These are phyloP conservation scores for Acridotheres tristis DNA, from an alignment of 2,797 vertebrate species.

Conservation along the genomic window DNA sequence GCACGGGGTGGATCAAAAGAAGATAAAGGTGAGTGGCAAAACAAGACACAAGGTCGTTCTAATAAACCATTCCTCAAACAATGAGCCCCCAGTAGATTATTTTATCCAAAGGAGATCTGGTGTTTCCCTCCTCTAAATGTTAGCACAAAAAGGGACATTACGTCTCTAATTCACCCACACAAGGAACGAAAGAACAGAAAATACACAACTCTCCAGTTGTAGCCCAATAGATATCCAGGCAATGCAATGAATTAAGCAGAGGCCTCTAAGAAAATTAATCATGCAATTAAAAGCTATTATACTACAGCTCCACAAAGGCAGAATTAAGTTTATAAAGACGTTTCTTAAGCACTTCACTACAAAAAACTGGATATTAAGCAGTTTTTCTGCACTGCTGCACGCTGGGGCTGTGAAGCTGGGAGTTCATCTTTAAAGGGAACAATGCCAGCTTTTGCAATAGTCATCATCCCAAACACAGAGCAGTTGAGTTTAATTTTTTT, in stretches of 20 bases:
- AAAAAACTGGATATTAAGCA: slow-evolving; percentile 26
- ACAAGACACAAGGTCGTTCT: not conserved
- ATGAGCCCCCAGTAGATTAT: accelerated
- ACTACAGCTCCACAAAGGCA: not conserved
- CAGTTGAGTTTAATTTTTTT: slow-evolving; percentile 37
- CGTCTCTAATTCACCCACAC: not conserved
- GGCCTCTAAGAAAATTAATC: slow-evolving; percentile 19
- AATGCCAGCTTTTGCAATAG: slow-evolving; percentile 34
- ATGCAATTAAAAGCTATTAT: slow-evolving; percentile 46
- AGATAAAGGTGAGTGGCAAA: not conserved
- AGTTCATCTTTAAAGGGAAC: slow-evolving; percentile 45
- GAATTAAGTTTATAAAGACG: slow-evolving; percentile 5
- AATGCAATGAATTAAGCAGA: not conserved
- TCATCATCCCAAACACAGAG: slow-evolving; percentile 28
- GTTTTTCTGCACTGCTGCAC: slow-evolving; percentile 30
- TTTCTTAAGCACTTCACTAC: slow-evolving; percentile 18
- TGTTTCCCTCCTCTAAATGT: not conserved
- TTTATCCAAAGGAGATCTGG: not conserved
- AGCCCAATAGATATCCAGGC: not conserved
- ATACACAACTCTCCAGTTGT: not conserved
- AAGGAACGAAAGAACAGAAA: not conserved
- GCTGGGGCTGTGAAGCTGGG: not conserved
- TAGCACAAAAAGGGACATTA: not conserved
- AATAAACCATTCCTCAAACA: not conserved
- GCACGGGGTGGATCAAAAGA: not conserved